These are phyloP conservation scores for Pectinophora gossypiella DNA, from an alignment of 1,140 invertebrate genomes.

Conservation along the genomic window DNA sequence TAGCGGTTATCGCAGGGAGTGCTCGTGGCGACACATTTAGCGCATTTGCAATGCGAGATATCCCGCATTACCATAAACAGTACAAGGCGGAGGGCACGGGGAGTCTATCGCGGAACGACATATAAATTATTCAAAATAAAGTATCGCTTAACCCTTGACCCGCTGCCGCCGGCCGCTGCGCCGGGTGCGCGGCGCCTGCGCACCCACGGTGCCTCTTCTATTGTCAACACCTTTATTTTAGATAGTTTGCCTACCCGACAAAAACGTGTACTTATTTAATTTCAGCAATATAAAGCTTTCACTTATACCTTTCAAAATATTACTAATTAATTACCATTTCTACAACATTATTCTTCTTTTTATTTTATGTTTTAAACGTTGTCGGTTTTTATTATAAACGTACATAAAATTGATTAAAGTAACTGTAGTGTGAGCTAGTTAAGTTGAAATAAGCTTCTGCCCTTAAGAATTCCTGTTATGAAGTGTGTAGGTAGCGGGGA, in stretches of 20 bases:
- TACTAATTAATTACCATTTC: no score
- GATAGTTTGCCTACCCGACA: no score
- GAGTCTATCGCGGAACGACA: slow-evolving; percentile 71
- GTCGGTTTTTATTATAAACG: no score
- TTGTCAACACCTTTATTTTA: no score
- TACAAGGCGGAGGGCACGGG: slow-evolving; percentile 67
- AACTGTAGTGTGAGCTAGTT: not conserved
- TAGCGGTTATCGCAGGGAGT: slow-evolving; percentile 47
- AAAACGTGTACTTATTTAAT: not conserved
- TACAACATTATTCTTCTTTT: not conserved
- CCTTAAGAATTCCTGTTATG: slow-evolving; percentile 32
- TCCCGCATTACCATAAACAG: slow-evolving; percentile 72
- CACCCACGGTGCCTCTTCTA: not conserved
- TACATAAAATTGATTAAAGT: no score
- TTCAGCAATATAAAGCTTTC: no score
- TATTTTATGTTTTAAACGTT: no score
- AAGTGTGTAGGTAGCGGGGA: slow-evolving; percentile 10
- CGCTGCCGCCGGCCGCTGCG: slow-evolving; percentile 25
- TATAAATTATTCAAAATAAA: slow-evolving; percentile 76
- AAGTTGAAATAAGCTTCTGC: not conserved
- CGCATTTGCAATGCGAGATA: slow-evolving; percentile 74
- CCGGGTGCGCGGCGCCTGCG: slow-evolving; percentile 22
- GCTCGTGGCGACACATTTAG: slow-evolving; percentile 65
- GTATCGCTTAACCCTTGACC: slow-evolving; percentile 73
- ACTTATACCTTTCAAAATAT: no score